phyloP scores from a whole-genome alignment of 1,140 invertebrate genomes.

The Danaus plexippus region DNA sequence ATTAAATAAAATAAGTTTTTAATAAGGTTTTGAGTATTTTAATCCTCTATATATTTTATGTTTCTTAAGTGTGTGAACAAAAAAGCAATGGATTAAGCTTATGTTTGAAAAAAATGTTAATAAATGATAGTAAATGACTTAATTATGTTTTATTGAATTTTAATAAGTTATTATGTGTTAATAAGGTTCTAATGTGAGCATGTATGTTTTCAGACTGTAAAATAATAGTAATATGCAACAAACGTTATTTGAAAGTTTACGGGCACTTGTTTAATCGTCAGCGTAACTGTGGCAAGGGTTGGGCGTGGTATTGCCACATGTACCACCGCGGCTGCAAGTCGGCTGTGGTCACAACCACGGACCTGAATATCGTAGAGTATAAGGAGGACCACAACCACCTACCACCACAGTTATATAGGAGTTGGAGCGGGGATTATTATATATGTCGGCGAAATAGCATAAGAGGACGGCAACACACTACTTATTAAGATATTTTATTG shows the following conservation, averaged over 20 bases:
- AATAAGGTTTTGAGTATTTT: not conserved
- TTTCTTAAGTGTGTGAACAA: not conserved
- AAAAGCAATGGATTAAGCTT: not conserved
- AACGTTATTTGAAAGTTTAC: conserved; percentile 14
- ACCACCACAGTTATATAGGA: conserved; percentile 9
- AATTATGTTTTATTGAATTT: conserved; percentile 6
- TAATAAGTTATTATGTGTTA: too few relatives aligned
- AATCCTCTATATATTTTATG: too few relatives aligned
- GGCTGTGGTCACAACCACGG: conserved; percentile 24
- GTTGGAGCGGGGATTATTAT: conserved; percentile 4
- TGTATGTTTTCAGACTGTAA: conserved; percentile 4
- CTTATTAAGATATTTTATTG: too few relatives aligned
- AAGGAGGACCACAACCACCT: conserved; percentile 24
- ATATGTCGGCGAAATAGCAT: too few relatives aligned
- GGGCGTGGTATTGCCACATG: conserved; percentile 25
- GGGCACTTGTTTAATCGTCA: conserved; percentile 21
- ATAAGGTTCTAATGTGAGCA: too few relatives aligned
- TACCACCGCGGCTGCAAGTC: conserved; percentile 39
- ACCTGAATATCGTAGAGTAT: conserved; percentile 10
- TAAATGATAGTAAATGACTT: not conserved
- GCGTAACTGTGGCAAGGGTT: conserved; percentile 6
- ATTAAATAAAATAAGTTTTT: conserved; percentile 3
- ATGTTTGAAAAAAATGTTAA: not conserved
- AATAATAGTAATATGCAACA: conserved; percentile 16
- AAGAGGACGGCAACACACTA: too few relatives aligned